phyloP scores from a whole-genome alignment of 2,888 invertebrate species.

The Clepsis dumicolana region DNA sequence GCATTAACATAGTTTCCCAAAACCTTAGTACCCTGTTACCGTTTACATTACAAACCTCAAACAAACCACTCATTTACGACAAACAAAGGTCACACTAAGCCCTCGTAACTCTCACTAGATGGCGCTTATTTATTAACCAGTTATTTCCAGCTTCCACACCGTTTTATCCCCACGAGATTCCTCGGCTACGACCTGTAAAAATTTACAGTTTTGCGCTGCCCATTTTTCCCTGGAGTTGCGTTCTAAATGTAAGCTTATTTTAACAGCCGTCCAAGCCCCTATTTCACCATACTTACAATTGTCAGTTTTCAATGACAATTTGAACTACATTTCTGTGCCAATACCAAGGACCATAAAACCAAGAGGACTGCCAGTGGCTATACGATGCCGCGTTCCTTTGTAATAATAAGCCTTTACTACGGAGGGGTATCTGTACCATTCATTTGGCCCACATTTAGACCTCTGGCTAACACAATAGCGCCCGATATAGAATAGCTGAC shows the following conservation, averaged over 20 bases:
- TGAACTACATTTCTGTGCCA: too few species aligned
- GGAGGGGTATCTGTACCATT: too few species aligned
- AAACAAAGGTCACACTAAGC: not conserved
- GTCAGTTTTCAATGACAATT: too few species aligned
- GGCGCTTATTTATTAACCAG: slow-evolving; percentile 34
- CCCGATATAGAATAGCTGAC: too few species aligned
- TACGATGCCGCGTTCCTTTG: too few species aligned
- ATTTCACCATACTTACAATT: too few species aligned
- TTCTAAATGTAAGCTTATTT: not conserved
- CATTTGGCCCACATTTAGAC: too few species aligned
- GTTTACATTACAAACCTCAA: not conserved
- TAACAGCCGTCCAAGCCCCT: not conserved
- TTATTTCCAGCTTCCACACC: slow-evolving; percentile 24
- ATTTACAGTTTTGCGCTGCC: slow-evolving; percentile 18
- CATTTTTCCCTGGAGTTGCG: slow-evolving; percentile 13
- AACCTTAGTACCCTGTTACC: not conserved
- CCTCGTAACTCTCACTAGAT: slow-evolving; percentile 21
- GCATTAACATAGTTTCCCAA: not conserved
- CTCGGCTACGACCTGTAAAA: slow-evolving; percentile 19
- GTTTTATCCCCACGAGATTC: not conserved
- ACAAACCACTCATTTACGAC: not conserved
- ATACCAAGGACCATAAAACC: too few species aligned
- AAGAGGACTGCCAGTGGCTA: too few species aligned
- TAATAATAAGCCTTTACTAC: too few species aligned
- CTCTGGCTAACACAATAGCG: not conserved